A percentile compares a stretch with the other conserved stretches of the same genome.
Evolutionary conservation across 2,888 invertebrate species (phyloP).

Genomic region (Cistogaster globosa): DNA sequence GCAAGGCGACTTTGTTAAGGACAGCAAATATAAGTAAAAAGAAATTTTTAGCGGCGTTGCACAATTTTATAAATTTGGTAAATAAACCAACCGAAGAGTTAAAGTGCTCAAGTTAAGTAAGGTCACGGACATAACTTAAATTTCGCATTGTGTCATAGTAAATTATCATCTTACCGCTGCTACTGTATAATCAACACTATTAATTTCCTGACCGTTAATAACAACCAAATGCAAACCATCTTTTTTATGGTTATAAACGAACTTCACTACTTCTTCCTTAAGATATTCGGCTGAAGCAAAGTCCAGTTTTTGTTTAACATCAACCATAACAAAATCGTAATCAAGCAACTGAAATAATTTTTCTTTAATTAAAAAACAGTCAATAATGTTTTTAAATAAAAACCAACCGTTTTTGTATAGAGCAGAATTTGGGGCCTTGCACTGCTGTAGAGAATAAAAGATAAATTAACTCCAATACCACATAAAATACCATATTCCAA

Average conservation of each 20-base stretch:
- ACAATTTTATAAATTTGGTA: no score
- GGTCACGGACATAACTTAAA: no score
- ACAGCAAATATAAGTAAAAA: no score
- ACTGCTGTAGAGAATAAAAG: constrained; percentile 92
- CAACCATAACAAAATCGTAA: constrained; percentile 85
- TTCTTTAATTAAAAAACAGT: not conserved
- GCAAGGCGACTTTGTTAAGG: no score
- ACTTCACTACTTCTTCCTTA: constrained; percentile 87
- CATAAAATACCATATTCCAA: constrained; percentile 94
- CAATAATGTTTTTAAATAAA: not conserved
- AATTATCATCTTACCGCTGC: constrained; percentile 84
- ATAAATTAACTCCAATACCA: constrained; percentile 90
- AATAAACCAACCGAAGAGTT: no score
- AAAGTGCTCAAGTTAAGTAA: no score
- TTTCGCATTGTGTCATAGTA: no score
- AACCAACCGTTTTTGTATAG: constrained; percentile 77
- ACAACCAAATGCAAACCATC: constrained; percentile 86
- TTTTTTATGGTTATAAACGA: constrained; percentile 87
- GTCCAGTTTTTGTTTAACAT: constrained; percentile 88
- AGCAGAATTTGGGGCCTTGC: constrained; percentile 91
- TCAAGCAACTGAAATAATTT: constrained; percentile 80
- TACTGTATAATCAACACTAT: constrained; percentile 86
- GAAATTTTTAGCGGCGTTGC: no score
- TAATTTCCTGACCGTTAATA: constrained; percentile 87
- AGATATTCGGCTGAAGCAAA: constrained; percentile 93